Conservation (phyloP, 2,113 vertebrate genomes). For the Struthio camelus region DNA sequence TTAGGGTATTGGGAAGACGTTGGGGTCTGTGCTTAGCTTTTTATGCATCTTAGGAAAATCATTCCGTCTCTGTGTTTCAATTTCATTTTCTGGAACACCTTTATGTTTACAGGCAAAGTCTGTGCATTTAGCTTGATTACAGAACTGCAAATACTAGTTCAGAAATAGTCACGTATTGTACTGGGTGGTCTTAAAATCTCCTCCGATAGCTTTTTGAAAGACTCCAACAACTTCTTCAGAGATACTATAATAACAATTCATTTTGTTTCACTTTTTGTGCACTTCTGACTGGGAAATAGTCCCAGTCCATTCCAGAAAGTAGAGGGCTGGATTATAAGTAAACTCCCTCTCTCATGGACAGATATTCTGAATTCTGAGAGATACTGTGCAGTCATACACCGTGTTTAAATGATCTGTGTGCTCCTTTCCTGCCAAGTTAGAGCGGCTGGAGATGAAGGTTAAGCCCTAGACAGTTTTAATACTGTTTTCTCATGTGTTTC, state of each 20-base stretch:
- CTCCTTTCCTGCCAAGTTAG: not conserved
- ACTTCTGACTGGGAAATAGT: not conserved
- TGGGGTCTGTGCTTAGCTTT: not conserved
- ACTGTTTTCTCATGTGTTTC: not conserved
- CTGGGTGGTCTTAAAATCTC: not conserved
- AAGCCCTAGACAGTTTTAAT: not conserved
- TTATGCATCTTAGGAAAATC: not conserved
- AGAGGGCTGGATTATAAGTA: not conserved
- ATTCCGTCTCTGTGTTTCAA: rapidly evolving
- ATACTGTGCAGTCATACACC: not conserved
- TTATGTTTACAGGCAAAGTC: not conserved
- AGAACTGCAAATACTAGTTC: not conserved
- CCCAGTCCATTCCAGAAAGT: not conserved
- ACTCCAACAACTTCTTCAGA: not conserved
- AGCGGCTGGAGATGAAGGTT: not conserved
- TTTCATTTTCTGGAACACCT: not conserved
- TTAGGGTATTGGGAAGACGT: not conserved
- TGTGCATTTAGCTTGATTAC: not conserved
- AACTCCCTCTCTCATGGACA: not conserved
- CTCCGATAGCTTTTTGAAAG: not conserved
- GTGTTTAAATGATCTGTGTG: not conserved
- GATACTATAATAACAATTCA: not conserved
- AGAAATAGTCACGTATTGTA: not conserved
- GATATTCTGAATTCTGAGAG: not conserved
- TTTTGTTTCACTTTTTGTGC: not conserved